A percentile compares a stretch with the other conserved stretches of the same genome.
Conservation (phyloP, 2,113 vertebrate species). For the Pelecanus crispus region DNA sequence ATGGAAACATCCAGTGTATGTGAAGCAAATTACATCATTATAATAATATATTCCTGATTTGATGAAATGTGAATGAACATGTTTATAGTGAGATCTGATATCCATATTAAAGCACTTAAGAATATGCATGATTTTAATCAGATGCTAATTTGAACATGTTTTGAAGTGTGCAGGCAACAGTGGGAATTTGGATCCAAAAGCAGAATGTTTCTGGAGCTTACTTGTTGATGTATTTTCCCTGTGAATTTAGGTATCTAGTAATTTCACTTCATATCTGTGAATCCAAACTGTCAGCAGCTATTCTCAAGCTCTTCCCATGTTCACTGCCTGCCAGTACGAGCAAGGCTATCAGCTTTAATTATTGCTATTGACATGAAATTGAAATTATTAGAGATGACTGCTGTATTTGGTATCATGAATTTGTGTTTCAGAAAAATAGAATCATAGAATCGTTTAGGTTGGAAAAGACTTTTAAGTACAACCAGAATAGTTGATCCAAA, state of each 20-base stretch:
- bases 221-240: background rate
- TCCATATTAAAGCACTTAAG: background rate
- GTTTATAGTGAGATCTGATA: slow-evolving; percentile 13
- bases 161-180: background rate
- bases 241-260: background rate
- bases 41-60: slow-evolving; percentile 23
- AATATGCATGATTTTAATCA: slow-evolving; percentile 19
- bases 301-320: background rate
- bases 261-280: background rate
- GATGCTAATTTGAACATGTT: background rate
- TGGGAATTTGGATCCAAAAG: background rate
- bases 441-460: no score
- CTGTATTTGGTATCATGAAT: background rate
- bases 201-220: background rate
- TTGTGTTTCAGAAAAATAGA: background rate
- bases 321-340: background rate
- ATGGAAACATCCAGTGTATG: slow-evolving; percentile 55
- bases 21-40: slow-evolving; percentile 16
- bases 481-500: no score
- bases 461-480: no score
- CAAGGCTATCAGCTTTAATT: background rate
- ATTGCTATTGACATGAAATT: background rate
- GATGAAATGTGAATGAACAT: background rate
- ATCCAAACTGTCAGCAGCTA: background rate
- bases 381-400: background rate